These are phyloP conservation scores for Dasysyrphus tricinctus DNA, from an alignment of 2,888 invertebrate genomes.

Conservation along the genomic window DNA sequence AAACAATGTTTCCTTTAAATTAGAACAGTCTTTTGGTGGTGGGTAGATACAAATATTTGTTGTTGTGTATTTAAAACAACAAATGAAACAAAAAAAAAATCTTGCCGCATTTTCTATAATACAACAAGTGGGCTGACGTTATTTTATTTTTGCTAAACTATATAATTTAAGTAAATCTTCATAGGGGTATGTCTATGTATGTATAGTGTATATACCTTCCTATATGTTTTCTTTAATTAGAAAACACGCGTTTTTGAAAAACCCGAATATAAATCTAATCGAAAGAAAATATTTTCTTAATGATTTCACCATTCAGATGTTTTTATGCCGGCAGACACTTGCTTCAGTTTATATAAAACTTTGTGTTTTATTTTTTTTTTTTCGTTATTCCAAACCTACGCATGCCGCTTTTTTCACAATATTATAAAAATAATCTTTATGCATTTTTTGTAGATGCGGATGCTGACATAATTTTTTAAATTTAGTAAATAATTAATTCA, in stretches of 20 bases:
- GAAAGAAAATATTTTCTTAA: conserved; percentile 61
- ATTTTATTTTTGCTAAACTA: conserved; percentile 16
- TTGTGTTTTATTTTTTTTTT: conserved; percentile 17
- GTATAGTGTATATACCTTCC: background rate
- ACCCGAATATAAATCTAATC: conserved; percentile 22
- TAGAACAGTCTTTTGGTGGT: background rate
- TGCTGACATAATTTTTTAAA: conserved; percentile 53
- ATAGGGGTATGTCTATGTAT: no score
- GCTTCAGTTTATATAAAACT: conserved; percentile 53
- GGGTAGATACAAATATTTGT: background rate
- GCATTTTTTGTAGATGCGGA: conserved; percentile 27
- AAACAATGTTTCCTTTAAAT: conserved; percentile 5
- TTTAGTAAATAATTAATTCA: conserved; percentile 25
- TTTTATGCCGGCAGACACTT: conserved; percentile 70
- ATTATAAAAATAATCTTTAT: conserved; percentile 16
- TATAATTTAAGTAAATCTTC: background rate
- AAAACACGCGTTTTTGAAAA: conserved; percentile 50
- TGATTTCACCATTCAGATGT: conserved; percentile 72
- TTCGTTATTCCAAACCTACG: conserved; percentile 24
- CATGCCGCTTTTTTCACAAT: conserved; percentile 13
- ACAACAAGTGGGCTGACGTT: conserved; percentile 74
- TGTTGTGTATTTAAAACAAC: background rate
- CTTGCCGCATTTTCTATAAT: conserved; percentile 38
- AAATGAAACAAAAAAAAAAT: background rate
- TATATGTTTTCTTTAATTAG: conserved; percentile 57